phyloP scores from a whole-genome alignment of 2,797 vertebrate genomes.

The Leuciscus waleckii region DNA sequence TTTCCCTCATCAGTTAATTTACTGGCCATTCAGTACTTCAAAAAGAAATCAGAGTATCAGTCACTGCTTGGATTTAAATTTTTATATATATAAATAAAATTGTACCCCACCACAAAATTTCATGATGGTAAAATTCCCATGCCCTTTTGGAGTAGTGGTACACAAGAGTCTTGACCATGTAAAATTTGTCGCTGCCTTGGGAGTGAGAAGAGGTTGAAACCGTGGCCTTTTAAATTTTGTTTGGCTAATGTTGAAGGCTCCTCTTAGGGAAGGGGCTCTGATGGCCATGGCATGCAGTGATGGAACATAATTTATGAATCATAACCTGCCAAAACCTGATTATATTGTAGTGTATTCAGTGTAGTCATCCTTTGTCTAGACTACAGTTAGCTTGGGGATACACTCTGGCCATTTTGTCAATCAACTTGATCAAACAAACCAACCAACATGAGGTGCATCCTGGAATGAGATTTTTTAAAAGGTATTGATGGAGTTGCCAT shows the following conservation, averaged over 20 bases:
- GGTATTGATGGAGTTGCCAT: background rate
- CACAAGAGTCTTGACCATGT: background rate
- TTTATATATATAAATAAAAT: no score
- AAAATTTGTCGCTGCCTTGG: background rate
- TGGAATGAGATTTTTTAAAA: background rate
- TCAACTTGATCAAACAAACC: background rate
- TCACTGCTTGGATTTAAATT: no score
- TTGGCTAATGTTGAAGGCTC: background rate
- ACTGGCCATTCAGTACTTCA: no score
- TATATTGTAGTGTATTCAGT: background rate
- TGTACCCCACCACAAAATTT: no score
- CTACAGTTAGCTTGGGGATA: background rate
- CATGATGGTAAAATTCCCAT: background rate
- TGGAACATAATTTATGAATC: background rate
- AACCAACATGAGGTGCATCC: background rate
- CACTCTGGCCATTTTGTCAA: background rate
- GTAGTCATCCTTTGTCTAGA: background rate
- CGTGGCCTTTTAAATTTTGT: background rate
- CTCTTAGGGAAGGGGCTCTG: background rate
- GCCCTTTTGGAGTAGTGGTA: background rate
- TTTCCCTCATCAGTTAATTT: no score
- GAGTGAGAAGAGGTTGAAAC: background rate
- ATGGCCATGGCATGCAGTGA: no score
- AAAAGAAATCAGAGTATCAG: no score
- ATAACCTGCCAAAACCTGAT: background rate